phyloP scores from a whole-genome alignment of 2,888 invertebrate genomes.

The Hyposoter dolosus region DNA sequence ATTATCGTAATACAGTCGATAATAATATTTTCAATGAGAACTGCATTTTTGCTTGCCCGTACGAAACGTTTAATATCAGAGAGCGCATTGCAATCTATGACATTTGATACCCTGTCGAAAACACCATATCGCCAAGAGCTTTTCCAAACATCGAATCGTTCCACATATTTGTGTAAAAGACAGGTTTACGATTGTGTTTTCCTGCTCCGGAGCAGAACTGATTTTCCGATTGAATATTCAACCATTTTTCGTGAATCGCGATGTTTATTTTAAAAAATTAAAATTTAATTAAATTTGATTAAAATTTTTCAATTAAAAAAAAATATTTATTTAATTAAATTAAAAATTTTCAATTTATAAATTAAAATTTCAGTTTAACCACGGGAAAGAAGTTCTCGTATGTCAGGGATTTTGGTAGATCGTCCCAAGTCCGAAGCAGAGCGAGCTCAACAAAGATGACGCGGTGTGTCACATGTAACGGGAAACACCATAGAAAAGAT shows the following conservation, averaged over 20 bases:
- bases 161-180: background rate
- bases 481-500: background rate
- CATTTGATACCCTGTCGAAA: slow-evolving; percentile 5
- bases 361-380: background rate
- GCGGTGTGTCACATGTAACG: background rate
- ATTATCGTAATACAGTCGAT: background rate
- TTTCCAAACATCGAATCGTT: background rate
- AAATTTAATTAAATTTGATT: background rate
- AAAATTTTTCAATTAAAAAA: background rate
- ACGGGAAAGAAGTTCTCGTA: background rate
- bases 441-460: background rate
- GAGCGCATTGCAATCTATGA: background rate
- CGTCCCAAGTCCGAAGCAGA: no score
- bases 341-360: no score
- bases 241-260: background rate
- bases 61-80: background rate
- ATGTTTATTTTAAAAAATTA: background rate
- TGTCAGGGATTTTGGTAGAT: background rate
- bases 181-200: background rate
- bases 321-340: background rate
- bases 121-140: background rate
- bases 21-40: background rate
- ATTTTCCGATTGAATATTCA: background rate
- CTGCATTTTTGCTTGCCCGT: background rate
- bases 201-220: background rate